Percentiles rank a stretch among this genome's conserved stretches.
phyloP scores from a whole-genome alignment of 2,797 vertebrate species.

The Parauchenoglanis ngamensis region DNA sequence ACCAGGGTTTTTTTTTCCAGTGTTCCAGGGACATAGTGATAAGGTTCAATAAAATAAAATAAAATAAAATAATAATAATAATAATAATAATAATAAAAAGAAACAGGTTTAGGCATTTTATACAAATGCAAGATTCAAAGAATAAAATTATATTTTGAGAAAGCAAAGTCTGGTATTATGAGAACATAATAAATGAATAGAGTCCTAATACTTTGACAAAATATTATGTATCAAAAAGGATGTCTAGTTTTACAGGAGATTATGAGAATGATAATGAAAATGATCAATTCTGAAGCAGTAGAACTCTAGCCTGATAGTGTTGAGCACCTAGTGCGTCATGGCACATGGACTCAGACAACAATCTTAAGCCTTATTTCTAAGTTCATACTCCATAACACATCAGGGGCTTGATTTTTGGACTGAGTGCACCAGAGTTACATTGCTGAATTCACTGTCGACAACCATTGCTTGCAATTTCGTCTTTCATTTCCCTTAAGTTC shows the following conservation, averaged over 20 bases:
- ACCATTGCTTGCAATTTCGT: not conserved
- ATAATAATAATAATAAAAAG: not conserved
- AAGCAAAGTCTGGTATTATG: too few species aligned
- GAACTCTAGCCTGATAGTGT: not conserved
- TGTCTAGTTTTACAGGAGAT: not conserved
- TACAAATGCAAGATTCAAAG: too few species aligned
- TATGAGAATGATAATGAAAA: not conserved
- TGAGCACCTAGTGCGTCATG: not conserved
- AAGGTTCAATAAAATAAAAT: too few species aligned
- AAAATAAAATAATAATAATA: not conserved
- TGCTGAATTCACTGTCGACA: not conserved
- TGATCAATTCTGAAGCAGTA: not conserved
- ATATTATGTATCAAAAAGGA: not conserved
- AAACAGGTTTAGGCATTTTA: too few species aligned
- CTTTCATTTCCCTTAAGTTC: not conserved
- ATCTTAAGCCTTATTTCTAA: not conserved
- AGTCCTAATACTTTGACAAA: not conserved
- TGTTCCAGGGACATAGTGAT: not conserved
- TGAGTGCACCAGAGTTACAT: not conserved
- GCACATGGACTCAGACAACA: not conserved
- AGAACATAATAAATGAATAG: not conserved
- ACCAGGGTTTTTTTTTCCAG: not conserved
- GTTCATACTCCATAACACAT: not conserved
- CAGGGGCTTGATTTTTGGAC: not conserved
- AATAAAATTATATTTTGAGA: too few species aligned